Evolutionary conservation across 2,797 vertebrate genomes (phyloP).

Genomic region (Cichlasoma orientale): DNA sequence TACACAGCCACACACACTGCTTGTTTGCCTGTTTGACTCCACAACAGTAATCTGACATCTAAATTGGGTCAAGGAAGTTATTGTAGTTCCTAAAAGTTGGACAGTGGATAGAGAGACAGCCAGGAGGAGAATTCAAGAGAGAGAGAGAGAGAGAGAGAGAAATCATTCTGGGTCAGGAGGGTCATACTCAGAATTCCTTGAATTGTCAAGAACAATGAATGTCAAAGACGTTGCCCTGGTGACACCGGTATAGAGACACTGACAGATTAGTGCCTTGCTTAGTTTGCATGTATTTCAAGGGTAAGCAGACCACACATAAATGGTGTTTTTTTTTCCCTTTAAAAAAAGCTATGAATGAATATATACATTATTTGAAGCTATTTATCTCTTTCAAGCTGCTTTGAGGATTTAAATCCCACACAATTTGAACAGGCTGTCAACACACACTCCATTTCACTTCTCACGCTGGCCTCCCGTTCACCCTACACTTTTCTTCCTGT

Average conservation of each 20-base stretch:
- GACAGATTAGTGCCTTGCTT: slow-evolving; percentile 2
- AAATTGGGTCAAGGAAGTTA: slow-evolving; percentile 64
- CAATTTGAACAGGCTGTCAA: slow-evolving; percentile 55
- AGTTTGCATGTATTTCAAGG: background rate
- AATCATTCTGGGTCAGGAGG: slow-evolving; percentile 27
- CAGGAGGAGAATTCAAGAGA: slow-evolving; percentile 27
- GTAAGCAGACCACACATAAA: background rate
- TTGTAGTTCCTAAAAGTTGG: slow-evolving; percentile 27
- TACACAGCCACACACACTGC: slow-evolving; percentile 69
- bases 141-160: slow-evolving; percentile 7
- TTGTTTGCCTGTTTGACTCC: slow-evolving; percentile 73
- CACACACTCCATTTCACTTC: slow-evolving; percentile 56
- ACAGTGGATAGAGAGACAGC: slow-evolving; percentile 25
- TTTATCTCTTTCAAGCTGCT: slow-evolving; percentile 16
- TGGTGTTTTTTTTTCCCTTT: background rate
- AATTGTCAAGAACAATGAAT: slow-evolving; percentile 37
- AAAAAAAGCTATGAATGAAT: background rate
- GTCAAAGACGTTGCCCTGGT: background rate
- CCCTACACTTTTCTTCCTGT: slow-evolving; percentile 57
- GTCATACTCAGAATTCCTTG: slow-evolving; percentile 27
- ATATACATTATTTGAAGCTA: slow-evolving; percentile 10
- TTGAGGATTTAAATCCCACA: slow-evolving; percentile 33
- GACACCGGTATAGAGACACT: slow-evolving; percentile 10
- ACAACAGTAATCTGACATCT: slow-evolving; percentile 71
- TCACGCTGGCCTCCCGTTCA: slow-evolving; percentile 57